phyloP scores from a whole-genome alignment of 2,888 invertebrate genomes.

The Bombyx huttoni region DNA sequence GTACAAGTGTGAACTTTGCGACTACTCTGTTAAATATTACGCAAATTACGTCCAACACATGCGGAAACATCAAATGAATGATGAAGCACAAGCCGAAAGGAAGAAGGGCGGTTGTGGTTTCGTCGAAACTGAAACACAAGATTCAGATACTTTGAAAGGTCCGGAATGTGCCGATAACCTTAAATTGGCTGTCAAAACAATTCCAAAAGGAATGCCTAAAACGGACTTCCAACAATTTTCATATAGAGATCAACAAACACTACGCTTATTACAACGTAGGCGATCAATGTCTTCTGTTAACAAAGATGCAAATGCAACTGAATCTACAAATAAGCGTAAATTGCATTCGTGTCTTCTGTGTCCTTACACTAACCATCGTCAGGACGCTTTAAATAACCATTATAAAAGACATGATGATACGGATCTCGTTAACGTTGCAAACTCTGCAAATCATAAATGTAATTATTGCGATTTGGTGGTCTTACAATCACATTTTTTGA shows the following conservation, averaged over 20 bases:
- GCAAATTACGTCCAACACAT: slow-evolving; percentile 88
- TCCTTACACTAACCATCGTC: slow-evolving; percentile 82
- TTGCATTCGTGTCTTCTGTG: slow-evolving; percentile 81
- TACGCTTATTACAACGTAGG: slow-evolving; percentile 70
- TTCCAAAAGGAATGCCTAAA: slow-evolving; percentile 50
- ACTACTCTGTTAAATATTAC: slow-evolving; percentile 90
- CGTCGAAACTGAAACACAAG: slow-evolving; percentile 28
- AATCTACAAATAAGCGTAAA: slow-evolving; percentile 73
- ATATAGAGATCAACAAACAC: slow-evolving; percentile 75
- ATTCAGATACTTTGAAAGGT: slow-evolving; percentile 1
- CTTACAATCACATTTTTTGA: slow-evolving; percentile 79
- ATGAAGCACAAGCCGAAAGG: slow-evolving; percentile 75
- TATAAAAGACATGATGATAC: slow-evolving; percentile 77
- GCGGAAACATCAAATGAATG: slow-evolving; percentile 82
- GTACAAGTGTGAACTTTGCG: slow-evolving; percentile 87
- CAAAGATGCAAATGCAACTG: slow-evolving; percentile 40
- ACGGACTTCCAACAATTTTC: slow-evolving; percentile 70
- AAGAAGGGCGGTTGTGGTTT: slow-evolving; percentile 42
- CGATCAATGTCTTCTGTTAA: slow-evolving; percentile 50
- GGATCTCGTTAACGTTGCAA: slow-evolving; percentile 74
- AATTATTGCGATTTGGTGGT: slow-evolving; percentile 87
- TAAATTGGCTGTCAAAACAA: slow-evolving; percentile 60
- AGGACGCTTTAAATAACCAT: slow-evolving; percentile 82
- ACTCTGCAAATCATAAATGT: slow-evolving; percentile 77
- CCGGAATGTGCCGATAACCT: slow-evolving; percentile 40